Evolutionary conservation across 2,797 vertebrate species (phyloP).

Genomic region (Chiroxiphia lanceolata): DNA sequence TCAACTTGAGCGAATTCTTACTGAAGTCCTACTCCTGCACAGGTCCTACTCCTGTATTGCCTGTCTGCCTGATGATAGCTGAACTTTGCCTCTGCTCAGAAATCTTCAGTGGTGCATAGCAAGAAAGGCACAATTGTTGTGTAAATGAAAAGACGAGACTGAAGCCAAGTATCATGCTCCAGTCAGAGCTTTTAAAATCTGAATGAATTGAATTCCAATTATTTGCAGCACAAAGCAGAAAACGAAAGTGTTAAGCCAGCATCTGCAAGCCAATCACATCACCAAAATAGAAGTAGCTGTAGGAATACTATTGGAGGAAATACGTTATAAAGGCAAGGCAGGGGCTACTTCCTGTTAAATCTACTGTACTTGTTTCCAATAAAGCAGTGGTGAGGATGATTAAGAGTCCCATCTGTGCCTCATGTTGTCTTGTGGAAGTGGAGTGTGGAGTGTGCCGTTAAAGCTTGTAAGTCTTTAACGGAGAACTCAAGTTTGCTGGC

Average conservation of each 20-base stretch:
- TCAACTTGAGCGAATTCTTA: not conserved
- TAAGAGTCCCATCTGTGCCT: not conserved
- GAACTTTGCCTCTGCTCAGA: not conserved
- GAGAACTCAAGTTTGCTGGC: not conserved
- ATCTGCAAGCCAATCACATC: not conserved
- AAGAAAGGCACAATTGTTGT: not conserved
- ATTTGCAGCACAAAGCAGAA: not conserved
- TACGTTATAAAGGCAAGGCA: not conserved
- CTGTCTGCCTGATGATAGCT: not conserved
- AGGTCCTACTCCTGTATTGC: not conserved
- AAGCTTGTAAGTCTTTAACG: not conserved
- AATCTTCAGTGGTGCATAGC: not conserved
- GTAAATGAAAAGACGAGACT: not conserved
- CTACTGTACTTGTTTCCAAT: not conserved
- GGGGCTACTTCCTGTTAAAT: not conserved
- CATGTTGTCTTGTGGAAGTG: not conserved
- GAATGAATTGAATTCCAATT: not conserved
- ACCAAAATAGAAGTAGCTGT: not conserved
- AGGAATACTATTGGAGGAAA: not conserved
- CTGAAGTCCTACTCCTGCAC: not conserved
- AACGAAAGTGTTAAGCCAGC: not conserved
- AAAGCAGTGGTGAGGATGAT: not conserved
- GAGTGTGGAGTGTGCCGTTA: not conserved
- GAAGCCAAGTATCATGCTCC: not conserved
- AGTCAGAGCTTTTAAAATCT: not conserved